These are phyloP conservation scores for Eulimnadia texana DNA, from an alignment of 1,140 invertebrate genomes.

Conservation along the genomic window DNA sequence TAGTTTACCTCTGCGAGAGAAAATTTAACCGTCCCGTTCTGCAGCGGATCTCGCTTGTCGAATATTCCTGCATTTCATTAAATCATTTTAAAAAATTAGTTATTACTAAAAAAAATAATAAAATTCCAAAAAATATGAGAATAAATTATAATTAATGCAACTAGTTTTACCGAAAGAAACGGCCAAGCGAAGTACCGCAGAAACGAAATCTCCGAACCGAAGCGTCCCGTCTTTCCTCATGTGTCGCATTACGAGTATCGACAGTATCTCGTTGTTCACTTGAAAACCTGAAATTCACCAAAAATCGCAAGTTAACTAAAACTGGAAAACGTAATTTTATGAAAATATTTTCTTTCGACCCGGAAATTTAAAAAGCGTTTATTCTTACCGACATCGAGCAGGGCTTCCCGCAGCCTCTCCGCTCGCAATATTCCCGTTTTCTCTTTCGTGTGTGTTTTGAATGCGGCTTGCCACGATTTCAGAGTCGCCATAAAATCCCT, in stretches of 20 bases:
- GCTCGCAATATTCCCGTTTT: constrained; percentile 78
- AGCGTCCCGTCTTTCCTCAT: constrained; percentile 87
- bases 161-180: constrained; percentile 75
- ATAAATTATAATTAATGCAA: constrained; percentile 4
- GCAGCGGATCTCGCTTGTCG: constrained; percentile 62
- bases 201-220: constrained; percentile 84
- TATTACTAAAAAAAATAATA: too few species aligned
- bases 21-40: constrained; percentile 66
- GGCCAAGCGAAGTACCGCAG: constrained; percentile 71
- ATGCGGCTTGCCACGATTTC: constrained; percentile 79
- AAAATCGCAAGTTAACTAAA: not conserved
- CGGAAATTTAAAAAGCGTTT: not conserved
- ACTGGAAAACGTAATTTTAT: not conserved
- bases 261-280: constrained; percentile 64
- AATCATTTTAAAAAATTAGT: too few species aligned
- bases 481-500: constrained; percentile 84
- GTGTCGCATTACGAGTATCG: constrained; percentile 65
- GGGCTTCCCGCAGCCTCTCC: constrained; percentile 66
- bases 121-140: too few species aligned
- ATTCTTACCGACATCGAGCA: constrained; percentile 55
- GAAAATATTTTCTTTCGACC: not conserved
- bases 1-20: constrained; percentile 55
- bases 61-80: constrained; percentile 50
- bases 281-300: constrained; percentile 48
- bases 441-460: constrained; percentile 78